phyloP scores from a whole-genome alignment of 2,797 vertebrate species.

The Halcyon smyrnensis region DNA sequence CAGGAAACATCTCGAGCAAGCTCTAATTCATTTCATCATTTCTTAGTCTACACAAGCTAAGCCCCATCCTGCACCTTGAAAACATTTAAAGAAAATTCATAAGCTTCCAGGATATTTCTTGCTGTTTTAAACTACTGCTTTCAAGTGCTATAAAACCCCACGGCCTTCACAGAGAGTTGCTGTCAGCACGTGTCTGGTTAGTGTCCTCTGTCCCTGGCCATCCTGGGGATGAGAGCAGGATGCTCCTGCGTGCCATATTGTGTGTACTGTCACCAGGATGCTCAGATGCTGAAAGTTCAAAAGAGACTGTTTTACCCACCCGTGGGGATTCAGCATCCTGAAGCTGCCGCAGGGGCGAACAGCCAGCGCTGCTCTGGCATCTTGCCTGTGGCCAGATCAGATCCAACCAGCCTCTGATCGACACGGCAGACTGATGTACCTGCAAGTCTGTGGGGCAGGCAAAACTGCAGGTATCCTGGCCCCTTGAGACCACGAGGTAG shows the following conservation, averaged over 20 bases:
- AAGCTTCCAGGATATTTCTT: neutral
- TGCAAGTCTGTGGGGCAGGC: neutral
- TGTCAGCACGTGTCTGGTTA: accelerated
- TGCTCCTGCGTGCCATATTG: accelerated
- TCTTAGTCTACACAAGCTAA: neutral
- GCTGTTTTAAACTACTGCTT: neutral
- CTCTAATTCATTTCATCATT: neutral
- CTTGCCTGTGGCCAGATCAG: neutral
- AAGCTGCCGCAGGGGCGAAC: accelerated
- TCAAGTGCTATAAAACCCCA: neutral
- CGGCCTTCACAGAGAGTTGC: accelerated
- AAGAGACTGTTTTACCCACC: neutral
- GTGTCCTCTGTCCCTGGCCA: neutral
- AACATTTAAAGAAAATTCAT: neutral
- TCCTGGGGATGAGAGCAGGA: neutral
- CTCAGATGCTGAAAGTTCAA: neutral
- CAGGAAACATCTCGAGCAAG: neutral
- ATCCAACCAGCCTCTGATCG: neutral
- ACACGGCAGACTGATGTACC: accelerated
- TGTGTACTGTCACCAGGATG: neutral
- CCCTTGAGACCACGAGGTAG: accelerated
- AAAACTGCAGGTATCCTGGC: no score
- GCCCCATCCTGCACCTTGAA: neutral
- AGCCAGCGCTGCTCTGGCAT: accelerated
- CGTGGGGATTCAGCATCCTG: accelerated